Evolutionary conservation across 2,113 vertebrate species (phyloP), one percentile per base, ranked within the genome.

Genomic region (Chelonoidis abingdonii): DNA sequence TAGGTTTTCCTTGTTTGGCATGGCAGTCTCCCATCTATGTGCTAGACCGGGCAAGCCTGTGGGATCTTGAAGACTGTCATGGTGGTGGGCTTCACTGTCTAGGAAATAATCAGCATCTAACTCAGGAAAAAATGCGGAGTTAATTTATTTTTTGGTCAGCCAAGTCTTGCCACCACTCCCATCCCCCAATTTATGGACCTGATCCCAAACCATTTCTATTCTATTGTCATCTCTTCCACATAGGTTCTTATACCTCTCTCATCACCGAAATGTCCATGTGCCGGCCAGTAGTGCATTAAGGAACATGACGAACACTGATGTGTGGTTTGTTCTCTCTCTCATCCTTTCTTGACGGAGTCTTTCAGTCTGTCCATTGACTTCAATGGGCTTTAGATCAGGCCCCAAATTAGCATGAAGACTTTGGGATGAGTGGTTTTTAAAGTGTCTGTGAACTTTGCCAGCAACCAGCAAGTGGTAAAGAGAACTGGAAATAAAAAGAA

Each of bases 311-410:
- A 94, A 75, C 80, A 91, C 27, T 81, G 62, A 95, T 9, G 2
- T 96, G 93, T 3, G 93, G 59, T 88, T 96, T 96, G 93, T 87
- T 96, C 89, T 93, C 62, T 89, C 84, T 95, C 89, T 88, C 96
- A 89, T 62, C 79, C 53, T 80, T 87, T 95, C 93, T 90, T 57
- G 50, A 10, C 96, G 93, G 96, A 93, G 44, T 81, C 87, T 94
- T 88, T 88, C 94, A 93, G 44, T 81, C 87, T 94, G 91, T 88
- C 89, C 94, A 84, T 86, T 88, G 87, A 93, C 59, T 96, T 94
- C 87, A 93, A 17, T 94, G 91, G 79, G 81, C 59, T 91, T 96
- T 83, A 96, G 91, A 89, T 88, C 89, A 89, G 91, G 52, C 91
- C 87, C 41, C 87, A 91, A 93, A 91, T 93, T 83, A 94, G 91